Evolutionary conservation across 2,113 vertebrate genomes (phyloP).

Genomic region (Channa argus): DNA sequence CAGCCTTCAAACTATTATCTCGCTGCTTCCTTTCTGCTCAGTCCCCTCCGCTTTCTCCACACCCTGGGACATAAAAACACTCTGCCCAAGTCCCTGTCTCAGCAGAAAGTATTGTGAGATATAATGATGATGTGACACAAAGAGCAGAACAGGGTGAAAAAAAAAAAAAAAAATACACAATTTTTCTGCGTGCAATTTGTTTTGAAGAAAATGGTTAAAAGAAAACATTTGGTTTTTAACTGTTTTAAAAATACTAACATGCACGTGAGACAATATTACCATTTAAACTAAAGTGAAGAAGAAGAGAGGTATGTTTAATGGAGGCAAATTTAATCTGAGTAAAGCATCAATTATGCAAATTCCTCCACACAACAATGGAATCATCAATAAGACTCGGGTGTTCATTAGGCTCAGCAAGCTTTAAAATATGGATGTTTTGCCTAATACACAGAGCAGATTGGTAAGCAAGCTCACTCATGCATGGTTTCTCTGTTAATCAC

Average conservation of each 20-base stretch:
- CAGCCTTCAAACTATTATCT: conserved; percentile 78
- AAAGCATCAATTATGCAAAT: conserved; percentile 80
- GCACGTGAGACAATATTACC: conserved; percentile 28
- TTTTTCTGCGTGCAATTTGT: conserved; percentile 43
- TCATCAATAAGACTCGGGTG: conserved; percentile 79
- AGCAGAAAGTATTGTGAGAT: conserved; percentile 77
- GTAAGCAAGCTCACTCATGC: conserved; percentile 70
- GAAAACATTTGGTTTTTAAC: conserved; percentile 15
- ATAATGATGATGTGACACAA: conserved; percentile 72
- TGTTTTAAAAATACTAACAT: conserved; percentile 44
- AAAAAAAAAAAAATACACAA: conserved; percentile 23
- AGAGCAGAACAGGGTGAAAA: conserved; percentile 44
- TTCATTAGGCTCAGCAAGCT: conserved; percentile 75
- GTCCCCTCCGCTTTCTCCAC: conserved; percentile 34
- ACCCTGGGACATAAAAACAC: conserved; percentile 71
- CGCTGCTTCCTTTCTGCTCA: conserved; percentile 58
- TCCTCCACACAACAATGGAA: conserved; percentile 74
- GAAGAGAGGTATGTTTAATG: conserved; percentile 65
- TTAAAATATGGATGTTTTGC: conserved; percentile 78
- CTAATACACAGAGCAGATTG: conserved; percentile 71
- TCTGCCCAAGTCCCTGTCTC: conserved; percentile 71
- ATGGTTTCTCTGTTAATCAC: conserved; percentile 63
- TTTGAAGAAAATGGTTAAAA: conserved; percentile 49
- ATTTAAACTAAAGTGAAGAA: conserved; percentile 30
- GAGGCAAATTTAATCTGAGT: conserved; percentile 74